Conservation (phyloP, 1,140 invertebrate species). For the Sycophaga agraensis region DNA sequence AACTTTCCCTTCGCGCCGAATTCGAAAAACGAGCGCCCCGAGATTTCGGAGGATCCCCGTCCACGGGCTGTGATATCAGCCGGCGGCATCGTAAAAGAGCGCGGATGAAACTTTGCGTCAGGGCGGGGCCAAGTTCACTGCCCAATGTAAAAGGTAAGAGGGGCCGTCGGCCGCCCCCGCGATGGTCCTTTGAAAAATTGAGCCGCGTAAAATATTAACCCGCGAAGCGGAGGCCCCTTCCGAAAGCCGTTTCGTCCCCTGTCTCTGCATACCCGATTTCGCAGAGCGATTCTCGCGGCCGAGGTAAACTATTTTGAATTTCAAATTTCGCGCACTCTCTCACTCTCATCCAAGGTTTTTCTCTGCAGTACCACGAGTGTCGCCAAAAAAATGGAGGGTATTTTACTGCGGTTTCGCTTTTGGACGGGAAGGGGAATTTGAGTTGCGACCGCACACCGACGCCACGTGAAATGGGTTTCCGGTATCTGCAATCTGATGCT, state of each 20-base stretch:
- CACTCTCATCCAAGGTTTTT: no score
- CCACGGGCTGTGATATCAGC: background rate
- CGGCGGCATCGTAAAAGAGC: conserved; percentile 5
- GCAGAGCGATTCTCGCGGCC: background rate
- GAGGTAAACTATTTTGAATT: conserved; percentile 49
- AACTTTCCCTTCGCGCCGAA: conserved; percentile 1
- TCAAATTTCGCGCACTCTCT: conserved; percentile 41
- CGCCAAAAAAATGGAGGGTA: conserved; percentile 35
- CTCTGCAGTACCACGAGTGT: conserved; percentile 26
- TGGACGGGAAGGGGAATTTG: no score
- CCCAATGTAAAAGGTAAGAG: conserved; percentile 1
- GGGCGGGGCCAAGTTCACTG: background rate
- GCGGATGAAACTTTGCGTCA: no score
- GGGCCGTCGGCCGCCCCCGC: conserved; percentile 38
- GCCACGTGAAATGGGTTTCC: no score
- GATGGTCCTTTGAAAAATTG: conserved; percentile 21
- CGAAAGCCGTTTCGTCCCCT: conserved; percentile 20
- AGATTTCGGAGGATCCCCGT: conserved; percentile 1
- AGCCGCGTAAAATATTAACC: conserved; percentile 23
- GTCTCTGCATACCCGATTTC: no score
- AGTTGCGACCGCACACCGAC: no score
- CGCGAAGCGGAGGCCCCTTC: background rate
- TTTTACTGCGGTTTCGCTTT: no score
- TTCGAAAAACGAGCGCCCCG: conserved; percentile 1
- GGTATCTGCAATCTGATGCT: no score